A percentile compares a stretch with the other conserved stretches of the same genome.
Conservation (phyloP, 2,113 vertebrate genomes). For the Barbus barbus region DNA sequence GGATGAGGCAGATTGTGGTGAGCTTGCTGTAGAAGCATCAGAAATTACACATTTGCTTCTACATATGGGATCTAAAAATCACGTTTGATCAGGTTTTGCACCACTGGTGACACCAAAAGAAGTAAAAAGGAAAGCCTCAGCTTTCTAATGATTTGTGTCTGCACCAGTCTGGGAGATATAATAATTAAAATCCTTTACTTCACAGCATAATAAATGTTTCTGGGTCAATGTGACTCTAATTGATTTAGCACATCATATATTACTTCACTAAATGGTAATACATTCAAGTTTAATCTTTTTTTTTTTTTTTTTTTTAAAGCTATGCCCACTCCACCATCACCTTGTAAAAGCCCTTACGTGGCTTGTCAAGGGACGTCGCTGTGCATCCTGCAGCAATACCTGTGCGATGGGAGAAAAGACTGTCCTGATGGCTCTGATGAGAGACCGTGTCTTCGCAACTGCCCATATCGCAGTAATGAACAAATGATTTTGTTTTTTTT, state of each 20-base stretch:
- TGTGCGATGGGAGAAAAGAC: conserved; percentile 82
- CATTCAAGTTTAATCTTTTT: background rate
- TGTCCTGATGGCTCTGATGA: conserved; percentile 85
- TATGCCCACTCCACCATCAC: background rate
- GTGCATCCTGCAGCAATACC: conserved; percentile 73
- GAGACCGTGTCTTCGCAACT: conserved; percentile 36
- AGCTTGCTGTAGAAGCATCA: background rate
- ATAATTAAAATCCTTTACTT: background rate
- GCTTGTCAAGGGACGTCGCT: conserved; percentile 70
- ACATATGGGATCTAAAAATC: background rate
- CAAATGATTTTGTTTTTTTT: background rate
- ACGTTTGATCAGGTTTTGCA: background rate
- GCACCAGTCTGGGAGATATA: background rate
- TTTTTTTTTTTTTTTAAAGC: conserved; percentile 7
- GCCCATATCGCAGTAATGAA: conserved; percentile 31
- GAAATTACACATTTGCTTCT: background rate
- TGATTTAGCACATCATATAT: background rate
- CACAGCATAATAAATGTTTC: background rate
- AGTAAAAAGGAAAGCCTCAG: background rate
- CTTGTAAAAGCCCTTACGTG: conserved; percentile 72
- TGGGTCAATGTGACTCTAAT: background rate
- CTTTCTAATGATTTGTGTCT: background rate
- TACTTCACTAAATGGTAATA: background rate
- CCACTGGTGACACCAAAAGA: background rate
- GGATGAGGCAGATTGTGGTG: conserved; percentile 71